Conservation (phyloP, 2,113 vertebrate species). For the Rhagologus leucostigma region DNA sequence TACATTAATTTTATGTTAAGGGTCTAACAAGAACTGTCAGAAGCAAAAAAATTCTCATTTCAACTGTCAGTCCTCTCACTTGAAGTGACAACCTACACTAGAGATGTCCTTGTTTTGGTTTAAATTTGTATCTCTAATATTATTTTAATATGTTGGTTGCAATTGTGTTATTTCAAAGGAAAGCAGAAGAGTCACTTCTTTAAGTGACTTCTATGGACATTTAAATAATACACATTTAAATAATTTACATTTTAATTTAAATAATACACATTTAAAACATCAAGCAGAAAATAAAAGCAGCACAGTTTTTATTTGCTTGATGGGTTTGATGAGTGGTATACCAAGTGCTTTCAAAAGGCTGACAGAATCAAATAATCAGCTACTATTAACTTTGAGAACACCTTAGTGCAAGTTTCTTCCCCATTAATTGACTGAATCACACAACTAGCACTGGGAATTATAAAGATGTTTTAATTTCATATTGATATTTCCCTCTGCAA, state of each 20-base stretch:
- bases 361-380: not conserved
- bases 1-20: slow-evolving; percentile 23
- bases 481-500: not conserved
- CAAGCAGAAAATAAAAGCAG: not conserved
- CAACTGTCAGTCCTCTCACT: not conserved
- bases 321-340: not conserved
- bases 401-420: not conserved
- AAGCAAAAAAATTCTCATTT: not conserved
- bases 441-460: not conserved
- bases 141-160: not conserved
- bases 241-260: no score
- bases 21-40: not conserved
- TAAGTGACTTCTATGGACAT: not conserved
- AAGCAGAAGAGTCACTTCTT: no score
- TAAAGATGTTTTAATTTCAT: not conserved
- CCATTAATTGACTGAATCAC: not conserved
- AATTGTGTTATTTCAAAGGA: not conserved
- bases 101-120: not conserved
- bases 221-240: slow-evolving; percentile 11
- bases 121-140: slow-evolving; percentile 1
- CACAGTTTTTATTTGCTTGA: not conserved
- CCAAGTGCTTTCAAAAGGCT: not conserved
- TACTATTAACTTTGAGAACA: not conserved
- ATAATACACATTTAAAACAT: not conserved
- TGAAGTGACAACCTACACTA: slow-evolving; percentile 1